A percentile compares a stretch with the other conserved stretches of the same genome.
Conservation (phyloP, 2,797 vertebrate genomes). For the Benthosema pterotum region DNA sequence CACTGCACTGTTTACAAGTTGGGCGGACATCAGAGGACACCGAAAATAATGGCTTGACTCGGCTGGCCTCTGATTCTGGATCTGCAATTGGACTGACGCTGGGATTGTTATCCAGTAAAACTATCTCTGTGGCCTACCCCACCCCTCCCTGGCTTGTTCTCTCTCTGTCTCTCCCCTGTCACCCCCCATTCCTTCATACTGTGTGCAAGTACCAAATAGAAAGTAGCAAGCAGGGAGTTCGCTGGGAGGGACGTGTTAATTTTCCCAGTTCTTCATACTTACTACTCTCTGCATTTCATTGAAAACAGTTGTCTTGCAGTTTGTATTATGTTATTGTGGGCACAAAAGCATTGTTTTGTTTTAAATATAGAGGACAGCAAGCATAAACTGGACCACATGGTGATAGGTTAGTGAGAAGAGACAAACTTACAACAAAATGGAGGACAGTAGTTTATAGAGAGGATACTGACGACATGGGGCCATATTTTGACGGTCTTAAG, state of each 20-base stretch:
- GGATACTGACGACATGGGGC: slow-evolving; percentile 31
- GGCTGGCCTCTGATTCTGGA: slow-evolving; percentile 43
- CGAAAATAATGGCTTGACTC: slow-evolving; percentile 37
- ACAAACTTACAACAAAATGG: slow-evolving; percentile 30
- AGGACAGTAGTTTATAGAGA: slow-evolving; percentile 27
- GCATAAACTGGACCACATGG: slow-evolving; percentile 5
- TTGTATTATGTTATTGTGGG: slow-evolving; percentile 3
- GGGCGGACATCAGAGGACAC: slow-evolving; percentile 64
- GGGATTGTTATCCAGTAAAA: slow-evolving; percentile 24
- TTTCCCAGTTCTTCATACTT: slow-evolving; percentile 43
- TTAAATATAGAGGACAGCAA: neutral
- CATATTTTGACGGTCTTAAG: too few species aligned
- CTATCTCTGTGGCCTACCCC: slow-evolving; percentile 13
- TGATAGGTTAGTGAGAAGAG: slow-evolving; percentile 33
- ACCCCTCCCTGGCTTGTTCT: neutral
- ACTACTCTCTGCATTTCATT: slow-evolving; percentile 12
- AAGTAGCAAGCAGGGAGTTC: slow-evolving; percentile 14
- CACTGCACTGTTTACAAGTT: slow-evolving; percentile 44
- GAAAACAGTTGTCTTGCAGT: neutral
- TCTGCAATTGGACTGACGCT: slow-evolving; percentile 40
- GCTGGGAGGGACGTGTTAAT: slow-evolving; percentile 45
- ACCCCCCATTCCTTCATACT: neutral
- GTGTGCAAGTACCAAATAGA: slow-evolving; percentile 22
- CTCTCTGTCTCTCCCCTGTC: neutral
- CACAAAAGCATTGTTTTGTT: neutral